Evolutionary conservation across 1,140 invertebrate genomes (phyloP), one percentile per base, ranked within the genome.

Genomic region (Brachionus rotundiformis): DNA sequence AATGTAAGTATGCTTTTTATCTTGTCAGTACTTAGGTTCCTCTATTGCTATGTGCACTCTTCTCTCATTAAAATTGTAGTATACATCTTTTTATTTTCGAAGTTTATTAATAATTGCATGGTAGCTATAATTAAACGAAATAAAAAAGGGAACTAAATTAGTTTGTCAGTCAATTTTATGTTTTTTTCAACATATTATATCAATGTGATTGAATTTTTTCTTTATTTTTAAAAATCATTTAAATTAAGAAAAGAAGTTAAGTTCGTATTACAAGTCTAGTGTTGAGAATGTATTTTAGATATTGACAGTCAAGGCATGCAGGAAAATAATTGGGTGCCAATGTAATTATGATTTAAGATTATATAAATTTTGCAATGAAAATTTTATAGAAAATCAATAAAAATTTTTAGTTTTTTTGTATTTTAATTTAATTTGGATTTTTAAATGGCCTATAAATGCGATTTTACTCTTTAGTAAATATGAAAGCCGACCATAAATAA

Each of bases 41-140:
- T 54, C 19, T 54, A n/a, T 54, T 25, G 6, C 19, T 54, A 19
- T 19, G 1, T 54, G 19, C 47, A 7, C 47, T 19, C 47, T 54
- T 54, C 47, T 54, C 47, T 54, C 47, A 54, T 25, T 54, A 25
- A 54, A 54, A 54, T 54, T 54, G 47, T 54, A 54, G 16, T 19
- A 19, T 25, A 54, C 19, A 54, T 54, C 47, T 3, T 23, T 49
- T 49, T 54, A 0, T 54, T 54, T 23, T 54, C n/a, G 19, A 54
- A 54, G 16, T 54, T 54, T 54, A 54, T 54, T 54, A 54, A 54
- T 54, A 54, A 54, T 54, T 54, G 16, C 47, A 54, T 54, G 47
- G 47, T 54, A 54, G 47, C 23, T 23, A 54, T 54, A 54, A 54
- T 54, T 54, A 54, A n/a, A 54, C 47, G 47, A 54, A 54, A 19